These are phyloP conservation scores for Hepsetus odoe DNA, from an alignment of 2,113 vertebrate genomes.

Conservation along the genomic window DNA sequence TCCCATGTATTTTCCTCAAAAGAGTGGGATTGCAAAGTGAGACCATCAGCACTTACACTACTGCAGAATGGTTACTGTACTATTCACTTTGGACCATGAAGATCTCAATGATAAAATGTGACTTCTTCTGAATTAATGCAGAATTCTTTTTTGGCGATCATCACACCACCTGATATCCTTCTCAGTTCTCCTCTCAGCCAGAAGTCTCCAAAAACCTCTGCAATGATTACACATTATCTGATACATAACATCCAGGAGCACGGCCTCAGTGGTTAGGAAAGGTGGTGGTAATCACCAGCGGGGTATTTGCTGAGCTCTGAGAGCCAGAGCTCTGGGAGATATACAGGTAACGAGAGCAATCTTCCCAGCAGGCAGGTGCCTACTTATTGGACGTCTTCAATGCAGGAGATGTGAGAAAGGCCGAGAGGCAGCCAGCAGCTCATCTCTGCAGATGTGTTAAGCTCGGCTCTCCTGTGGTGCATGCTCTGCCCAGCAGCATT, in stretches of 20 bases:
- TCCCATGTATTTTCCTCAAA: no score
- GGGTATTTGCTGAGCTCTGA: slow-evolving; percentile 43
- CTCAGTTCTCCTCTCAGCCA: not conserved
- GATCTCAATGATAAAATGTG: not conserved
- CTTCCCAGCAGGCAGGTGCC: slow-evolving; percentile 53
- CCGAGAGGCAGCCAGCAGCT: slow-evolving; percentile 32
- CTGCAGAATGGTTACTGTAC: not conserved
- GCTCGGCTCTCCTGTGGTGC: slow-evolving; percentile 44
- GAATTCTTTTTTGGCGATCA: not conserved
- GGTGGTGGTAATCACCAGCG: slow-evolving; percentile 34
- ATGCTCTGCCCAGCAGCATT: slow-evolving; percentile 47
- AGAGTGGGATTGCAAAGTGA: no score
- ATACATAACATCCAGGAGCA: slow-evolving; percentile 26
- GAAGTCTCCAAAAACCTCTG: slow-evolving; percentile 7
- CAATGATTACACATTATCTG: slow-evolving; percentile 28
- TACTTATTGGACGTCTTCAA: slow-evolving; percentile 50
- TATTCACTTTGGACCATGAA: not conserved
- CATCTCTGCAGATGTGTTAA: slow-evolving; percentile 36
- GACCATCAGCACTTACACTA: not conserved
- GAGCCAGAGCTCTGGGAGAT: slow-evolving; percentile 29
- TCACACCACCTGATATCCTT: not conserved
- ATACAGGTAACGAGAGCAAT: slow-evolving; percentile 47
- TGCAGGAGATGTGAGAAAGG: slow-evolving; percentile 36
- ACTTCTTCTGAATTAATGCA: not conserved
- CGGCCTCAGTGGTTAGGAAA: slow-evolving; percentile 19